Evolutionary conservation across 1,140 invertebrate species (phyloP), one percentile per base, ranked within the genome.

Genomic region (Drosophila bipectinata): DNA sequence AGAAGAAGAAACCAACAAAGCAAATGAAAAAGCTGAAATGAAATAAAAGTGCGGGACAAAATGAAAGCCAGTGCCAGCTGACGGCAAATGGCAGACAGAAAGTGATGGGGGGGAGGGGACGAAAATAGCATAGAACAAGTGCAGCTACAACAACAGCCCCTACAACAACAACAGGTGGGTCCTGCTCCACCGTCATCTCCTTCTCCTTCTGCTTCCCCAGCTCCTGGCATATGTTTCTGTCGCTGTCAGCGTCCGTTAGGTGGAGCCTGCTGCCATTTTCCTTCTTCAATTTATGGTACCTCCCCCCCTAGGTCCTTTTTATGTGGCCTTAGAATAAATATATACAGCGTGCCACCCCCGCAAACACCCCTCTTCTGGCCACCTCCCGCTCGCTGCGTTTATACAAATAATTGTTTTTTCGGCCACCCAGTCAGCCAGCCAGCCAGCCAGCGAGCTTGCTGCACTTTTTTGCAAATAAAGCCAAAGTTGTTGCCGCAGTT

Each of bases 381-480:
- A 32, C 41, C 49, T 21, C 47, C 49, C 58, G 51, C 37, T 57
- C 9, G 15, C 52, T 62, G 49, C 55, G 44, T 61, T 73, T 72
- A 62, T 76, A 76, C 82, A 87, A 87, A 87, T 87, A 87, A 87
- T 87, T 87, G 83, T 82, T 87, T 85, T 87, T 44, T 76, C 62
- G 82, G 82, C 73, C 52, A 72, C 74, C 66, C 82, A 71, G 68
- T 8, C 30, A 15, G 15, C 15, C 15, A 32, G 72, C 72, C 52
- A 75, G 74, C 64, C 82, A 71, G 67, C 57, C 62, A 73, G 61
- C 62, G 15, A 57, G 67, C 57, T 60, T 44, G 57, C 59, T 69
- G 74, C 57, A 79, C 60, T 76, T 69, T 60, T 52, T 49, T 62
- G 58, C 62, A 79, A 79, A 69, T 69, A 68, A 69, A 77, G 67